These are phyloP conservation scores for Aspidapion aeneum DNA, from an alignment of 2,888 invertebrate genomes.

Conservation along the genomic window DNA sequence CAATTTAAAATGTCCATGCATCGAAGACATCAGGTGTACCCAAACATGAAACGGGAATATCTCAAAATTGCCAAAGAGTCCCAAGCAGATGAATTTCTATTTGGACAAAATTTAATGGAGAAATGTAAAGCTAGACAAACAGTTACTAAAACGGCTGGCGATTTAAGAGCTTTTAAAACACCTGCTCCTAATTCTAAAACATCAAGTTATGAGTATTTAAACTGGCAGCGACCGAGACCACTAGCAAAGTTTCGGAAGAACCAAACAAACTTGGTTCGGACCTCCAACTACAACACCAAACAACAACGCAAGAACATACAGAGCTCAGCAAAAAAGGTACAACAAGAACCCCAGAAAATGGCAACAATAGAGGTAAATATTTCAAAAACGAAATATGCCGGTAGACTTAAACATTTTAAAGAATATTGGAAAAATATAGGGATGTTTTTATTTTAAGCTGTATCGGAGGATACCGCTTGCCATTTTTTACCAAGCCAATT, in stretches of 20 bases:
- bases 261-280: background rate
- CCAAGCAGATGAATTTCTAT: background rate
- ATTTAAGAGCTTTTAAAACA: background rate
- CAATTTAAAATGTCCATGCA: background rate
- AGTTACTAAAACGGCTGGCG: background rate
- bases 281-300: background rate
- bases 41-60: background rate
- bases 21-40: background rate
- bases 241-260: background rate
- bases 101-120: background rate
- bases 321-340: background rate
- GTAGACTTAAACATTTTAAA: background rate
- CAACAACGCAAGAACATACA: background rate
- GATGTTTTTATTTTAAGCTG: background rate
- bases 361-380: background rate
- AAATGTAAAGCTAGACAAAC: background rate
- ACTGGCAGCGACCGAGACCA: background rate
- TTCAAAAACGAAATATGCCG: background rate
- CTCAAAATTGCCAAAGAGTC: background rate
- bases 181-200: background rate
- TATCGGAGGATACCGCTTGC: background rate
- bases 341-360: background rate
- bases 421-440: background rate
- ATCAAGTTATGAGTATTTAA: background rate
- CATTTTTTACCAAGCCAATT: background rate